Percentiles rank a stretch among this genome's conserved stretches.
These are phyloP conservation scores for Maniola hyperantus DNA, from an alignment of 2,888 invertebrate species.

Conservation along the genomic window DNA sequence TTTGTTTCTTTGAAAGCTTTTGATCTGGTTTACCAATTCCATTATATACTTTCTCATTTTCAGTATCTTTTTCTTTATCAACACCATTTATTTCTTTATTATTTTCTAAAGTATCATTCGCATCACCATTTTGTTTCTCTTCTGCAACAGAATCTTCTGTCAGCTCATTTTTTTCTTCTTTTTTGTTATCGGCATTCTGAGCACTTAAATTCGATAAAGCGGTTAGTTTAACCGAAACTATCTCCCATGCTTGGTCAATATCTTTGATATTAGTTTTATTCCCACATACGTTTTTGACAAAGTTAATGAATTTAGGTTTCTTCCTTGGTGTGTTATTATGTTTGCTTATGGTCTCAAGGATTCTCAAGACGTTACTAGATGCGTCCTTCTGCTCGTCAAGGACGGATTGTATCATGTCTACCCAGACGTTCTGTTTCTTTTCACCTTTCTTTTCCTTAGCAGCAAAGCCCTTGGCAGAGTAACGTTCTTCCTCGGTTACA, in stretches of 20 bases:
- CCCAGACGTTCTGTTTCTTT: conserved; percentile 93
- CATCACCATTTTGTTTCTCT: conserved; percentile 28
- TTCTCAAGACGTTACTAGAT: conserved; percentile 80
- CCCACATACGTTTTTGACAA: conserved; percentile 85
- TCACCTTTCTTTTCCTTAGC: conserved; percentile 92
- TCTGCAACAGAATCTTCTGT: conserved; percentile 29
- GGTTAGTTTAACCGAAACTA: conserved; percentile 81
- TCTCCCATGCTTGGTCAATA: conserved; percentile 87
- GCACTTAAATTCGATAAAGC: conserved; percentile 65
- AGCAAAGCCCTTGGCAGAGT: conserved; percentile 91
- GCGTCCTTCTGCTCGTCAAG: conserved; percentile 82
- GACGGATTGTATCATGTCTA: conserved; percentile 86
- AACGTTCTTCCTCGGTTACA: conserved; percentile 92
- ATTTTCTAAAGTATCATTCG: conserved; percentile 42
- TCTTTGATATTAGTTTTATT: conserved; percentile 80
- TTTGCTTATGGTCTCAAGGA: conserved; percentile 86
- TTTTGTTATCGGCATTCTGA: conserved; percentile 52
- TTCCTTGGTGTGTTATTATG: conserved; percentile 93
- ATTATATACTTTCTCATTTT: conserved; percentile 38
- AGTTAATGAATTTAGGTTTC: conserved; percentile 91
- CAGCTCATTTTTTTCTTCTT: conserved; percentile 49
- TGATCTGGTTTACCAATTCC: conserved; percentile 44
- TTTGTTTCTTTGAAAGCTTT: conserved; percentile 72
- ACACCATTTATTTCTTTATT: conserved; percentile 37
- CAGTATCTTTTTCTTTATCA: conserved; percentile 39